These are phyloP conservation scores for Protomyctophum bolini DNA, from an alignment of 2,113 vertebrate genomes.

Conservation along the genomic window DNA sequence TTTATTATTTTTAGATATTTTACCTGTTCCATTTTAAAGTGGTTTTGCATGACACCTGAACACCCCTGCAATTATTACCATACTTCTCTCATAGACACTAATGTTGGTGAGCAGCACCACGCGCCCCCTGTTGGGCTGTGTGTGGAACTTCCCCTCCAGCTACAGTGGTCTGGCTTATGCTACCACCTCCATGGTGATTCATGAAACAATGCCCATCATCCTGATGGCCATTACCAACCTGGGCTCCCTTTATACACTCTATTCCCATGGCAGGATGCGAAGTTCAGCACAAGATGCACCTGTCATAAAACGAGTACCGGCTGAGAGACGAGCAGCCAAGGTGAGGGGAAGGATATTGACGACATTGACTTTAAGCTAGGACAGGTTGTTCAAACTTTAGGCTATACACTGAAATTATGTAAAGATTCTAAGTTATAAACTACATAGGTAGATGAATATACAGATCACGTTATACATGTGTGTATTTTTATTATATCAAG, in stretches of 20 bases:
- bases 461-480: no score
- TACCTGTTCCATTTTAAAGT: no score
- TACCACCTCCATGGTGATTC: conserved; percentile 80
- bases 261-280: conserved; percentile 61
- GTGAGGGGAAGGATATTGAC: conserved; percentile 43
- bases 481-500: no score
- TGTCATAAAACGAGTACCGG: conserved; percentile 67
- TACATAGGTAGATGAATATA: no score
- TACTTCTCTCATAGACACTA: conserved; percentile 60
- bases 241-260: conserved; percentile 78
- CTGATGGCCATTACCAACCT: conserved; percentile 79
- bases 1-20: no score
- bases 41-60: no score
- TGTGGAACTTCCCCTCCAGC: conserved; percentile 78
- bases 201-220: conserved; percentile 77
- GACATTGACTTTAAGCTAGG: background rate
- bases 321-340: conserved; percentile 80
- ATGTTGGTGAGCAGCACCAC: conserved; percentile 82
- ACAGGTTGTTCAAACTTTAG: background rate
- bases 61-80: no score
- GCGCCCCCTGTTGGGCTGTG: conserved; percentile 79
- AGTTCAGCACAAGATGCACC: conserved; percentile 26
- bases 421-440: no score
- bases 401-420: background rate
- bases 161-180: conserved; percentile 73